A percentile compares a stretch with the other conserved stretches of the same genome.
phyloP scores from a whole-genome alignment of 2,113 vertebrate genomes.

The Melanostigma gelatinosum region DNA sequence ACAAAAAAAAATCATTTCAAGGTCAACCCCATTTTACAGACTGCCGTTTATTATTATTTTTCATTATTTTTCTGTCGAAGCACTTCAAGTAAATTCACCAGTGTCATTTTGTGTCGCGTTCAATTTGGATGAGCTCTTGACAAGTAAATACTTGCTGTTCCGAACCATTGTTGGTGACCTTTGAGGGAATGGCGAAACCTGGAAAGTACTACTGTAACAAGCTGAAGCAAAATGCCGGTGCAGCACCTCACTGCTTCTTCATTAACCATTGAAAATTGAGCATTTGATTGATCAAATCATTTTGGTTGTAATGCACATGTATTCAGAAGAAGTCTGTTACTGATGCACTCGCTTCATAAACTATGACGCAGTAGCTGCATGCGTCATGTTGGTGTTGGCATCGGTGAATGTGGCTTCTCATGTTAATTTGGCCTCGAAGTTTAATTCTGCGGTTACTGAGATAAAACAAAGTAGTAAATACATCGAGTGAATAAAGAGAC shows the following conservation, averaged over 20 bases:
- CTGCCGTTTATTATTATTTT: no score
- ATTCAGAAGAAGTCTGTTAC: background rate
- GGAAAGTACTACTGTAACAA: background rate
- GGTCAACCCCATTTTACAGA: no score
- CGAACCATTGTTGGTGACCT: background rate
- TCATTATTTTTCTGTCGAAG: no score
- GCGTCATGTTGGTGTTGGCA: no score
- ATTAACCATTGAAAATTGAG: no score
- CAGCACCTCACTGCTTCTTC: no score
- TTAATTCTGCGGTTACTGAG: background rate
- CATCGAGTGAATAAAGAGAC: background rate
- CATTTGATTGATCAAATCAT: no score
- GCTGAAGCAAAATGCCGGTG: no score
- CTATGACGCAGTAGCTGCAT: no score
- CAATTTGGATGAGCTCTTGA: background rate
- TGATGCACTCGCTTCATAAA: no score
- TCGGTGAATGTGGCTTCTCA: background rate
- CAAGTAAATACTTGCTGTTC: background rate
- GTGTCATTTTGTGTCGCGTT: background rate
- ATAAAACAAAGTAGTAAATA: background rate
- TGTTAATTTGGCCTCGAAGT: background rate
- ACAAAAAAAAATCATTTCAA: no score
- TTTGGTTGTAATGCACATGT: background rate
- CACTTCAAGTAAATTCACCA: background rate
- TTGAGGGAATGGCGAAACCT: background rate